Base-by-base conservation (phyloP, 1,140 invertebrate genomes). In the Bombus soroeensis region DNA sequence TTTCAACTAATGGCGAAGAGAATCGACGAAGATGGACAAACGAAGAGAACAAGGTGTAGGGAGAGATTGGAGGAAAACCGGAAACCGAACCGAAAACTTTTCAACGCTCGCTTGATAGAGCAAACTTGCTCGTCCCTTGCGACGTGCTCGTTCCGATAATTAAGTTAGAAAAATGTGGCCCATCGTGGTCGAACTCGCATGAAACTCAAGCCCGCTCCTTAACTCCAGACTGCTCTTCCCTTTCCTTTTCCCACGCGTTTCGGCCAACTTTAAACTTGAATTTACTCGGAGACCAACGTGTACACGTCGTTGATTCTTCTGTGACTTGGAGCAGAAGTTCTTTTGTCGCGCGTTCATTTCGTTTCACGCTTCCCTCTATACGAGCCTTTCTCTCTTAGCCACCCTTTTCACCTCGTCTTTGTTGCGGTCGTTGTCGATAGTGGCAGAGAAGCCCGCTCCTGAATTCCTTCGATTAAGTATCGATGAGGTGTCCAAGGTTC, bases 121-220 rank as follows among this genome's bases (percentile, higher is more conserved):
- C 80, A 90, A 93, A 92, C 91, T 93, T 92, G 82, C 72, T 74
- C 77, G 81, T 78, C 74, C 87, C 88, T 85, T 82, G 72, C 86
- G 73, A 77, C 87, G 77, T 79, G 81, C 86, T 88, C 91, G 83
- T 93, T 91, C 90, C 86, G 89, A 94, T 94, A 94, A 94, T 93
- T 94, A 94, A 93, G 91, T 94, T 94, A 87, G 90, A 93, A 94
- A 94, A 94, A 94, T 93, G 92, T 91, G 91, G 87, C 86, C 90
- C 79, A 81, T 83, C 66, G 78, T 91, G 74, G 83, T 70, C 72
- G 82, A 91, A 93, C 88, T 93, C 90, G 83, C 82, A 78, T 86
- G 91, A 83, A 90, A 88, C 73, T 82, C 82, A 66, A 80, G 81
- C 84, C 72, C 71, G 82, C 62, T 83, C 62, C 83, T 86, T 89